Evolutionary conservation across 2,797 vertebrate species (phyloP), one percentile per base, ranked within the genome.

Genomic region (Clarias platycephalus): DNA sequence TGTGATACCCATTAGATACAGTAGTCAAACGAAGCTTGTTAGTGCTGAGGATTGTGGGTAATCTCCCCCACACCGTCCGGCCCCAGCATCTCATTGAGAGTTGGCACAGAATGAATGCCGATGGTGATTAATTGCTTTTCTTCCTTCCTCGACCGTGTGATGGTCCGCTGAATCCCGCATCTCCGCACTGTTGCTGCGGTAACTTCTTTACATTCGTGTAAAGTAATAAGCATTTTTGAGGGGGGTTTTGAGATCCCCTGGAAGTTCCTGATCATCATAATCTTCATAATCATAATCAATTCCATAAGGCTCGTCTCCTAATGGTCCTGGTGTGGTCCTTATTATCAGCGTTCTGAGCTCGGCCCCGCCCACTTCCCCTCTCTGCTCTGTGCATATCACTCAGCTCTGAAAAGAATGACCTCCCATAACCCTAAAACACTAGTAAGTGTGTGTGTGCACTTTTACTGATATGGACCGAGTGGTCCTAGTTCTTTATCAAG

Each of bases 321-420:
- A 93, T 92, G 94, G 91, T 93, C 94, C 93, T 93, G 92, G 93
- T 93, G 93, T 93, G 93, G 92, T 96, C 94, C 95, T 97, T 95
- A 96, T 97, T 96, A 96, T 96, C 93, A 95, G 88, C 83, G 22
- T 86, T 93, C 95, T 92, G 94, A 94, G 93, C 91, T 92, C 91
- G 94, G 94, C 95, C 94, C 90, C 89, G 80, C 93, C 93, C 93
- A 91, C 93, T 91, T 95, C 93, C 93, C 95, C 85, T 94, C 93
- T 94, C 94, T 94, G 93, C 93, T 93, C 57, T 76, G 26, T 58
- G 5, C 24, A 93, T 94, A 89, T 94, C 89, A 89, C 91, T 92
- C 90, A 91, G 92, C 92, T 92, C 93, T 92, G 93, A 93, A 94
- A 94, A 95, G 94, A 96, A 94, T 93, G 94, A 91, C 90, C 91